Evolutionary conservation across 1,140 invertebrate genomes (phyloP), one percentile per base, ranked within the genome.

Genomic region (Eubasilissa regina): DNA sequence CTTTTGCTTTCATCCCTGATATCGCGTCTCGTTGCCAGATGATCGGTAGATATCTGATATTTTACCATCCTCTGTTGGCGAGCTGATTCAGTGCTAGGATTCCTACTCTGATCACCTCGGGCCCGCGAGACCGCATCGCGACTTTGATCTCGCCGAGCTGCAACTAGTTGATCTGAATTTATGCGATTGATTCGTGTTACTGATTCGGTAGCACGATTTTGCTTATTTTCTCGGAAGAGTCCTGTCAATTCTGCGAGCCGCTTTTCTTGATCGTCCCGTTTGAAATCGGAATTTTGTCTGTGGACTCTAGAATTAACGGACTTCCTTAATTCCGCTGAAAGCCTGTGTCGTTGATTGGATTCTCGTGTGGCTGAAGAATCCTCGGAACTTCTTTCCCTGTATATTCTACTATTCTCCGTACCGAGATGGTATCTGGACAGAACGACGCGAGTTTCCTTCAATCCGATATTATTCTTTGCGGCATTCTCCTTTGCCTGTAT

Each of bases 371-470:
- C 75, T 11, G 81, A 76, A 7, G 72, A 44, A 35, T 83, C 81
- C 66, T 83, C 80, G 76, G 81, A 83, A 66, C 47, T 83, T 78
- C 79, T 83, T 73, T 83, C 81, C 43, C 77, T 70, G 43, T 83
- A 83, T 12, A 83, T 83, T 83, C 81, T 83, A 76, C 81, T 83
- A 60, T 83, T 83, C 43, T 83, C 81, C 9, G 81, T 83, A 1
- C 81, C 81, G 3, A 80, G 68, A 64, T 83, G 81, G 44, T 83
- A 83, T 80, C 81, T 80, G 44, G 81, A 83, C 8, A 83, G 51
- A 44, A 78, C 74, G 3, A 83, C 81, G 43, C 74, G 44, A 12
- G 79, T 83, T 70, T 83, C 79, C 35, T 55, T 72, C 44, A 80
- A 58, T 13, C 81, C 81, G 47, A 83, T 80, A 73, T 83, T 79